Base-by-base conservation (phyloP, 2,888 invertebrate genomes). In the Aleiodes alternator region DNA sequence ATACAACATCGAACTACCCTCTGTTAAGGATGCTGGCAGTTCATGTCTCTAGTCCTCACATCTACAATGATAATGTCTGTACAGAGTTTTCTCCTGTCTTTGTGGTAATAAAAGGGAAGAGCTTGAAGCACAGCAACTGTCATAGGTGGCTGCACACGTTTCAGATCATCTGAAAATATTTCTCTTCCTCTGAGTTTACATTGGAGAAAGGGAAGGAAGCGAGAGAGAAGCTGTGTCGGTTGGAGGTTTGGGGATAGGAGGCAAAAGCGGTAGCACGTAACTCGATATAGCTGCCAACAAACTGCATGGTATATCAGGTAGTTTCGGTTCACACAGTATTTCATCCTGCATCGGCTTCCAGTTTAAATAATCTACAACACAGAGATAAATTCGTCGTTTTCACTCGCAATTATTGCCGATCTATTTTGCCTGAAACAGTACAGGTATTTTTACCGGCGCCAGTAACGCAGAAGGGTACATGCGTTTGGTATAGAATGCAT, bases 271-370 rank as follows among this genome's bases (percentile, higher is more conserved):
- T 59, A 59, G 59, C 38, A 29, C 59, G 59, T 59, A 59, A 59
- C 59, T 38, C 59, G 59, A 59, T 59, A 59, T 34, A 59, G 38
- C 59, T 59, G 34, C 59, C 59, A 59, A 59, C 59, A 29, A 38
- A 14, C 38, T 57, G 29, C 9, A 23, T 57, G 31, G 57, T 31
- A 57, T 12, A 57, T 23, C 31, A 16, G 57, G 57, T 56, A 56
- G 34, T 7, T 29, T 11, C 3, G 57, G 31, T 3, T 6, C 29
- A 57, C 34, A 57, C 34, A 29, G 57, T n/a, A 8, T 29, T 23
- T 23, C 14, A 6, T 59, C n/a, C 59, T 29, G 9, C 14, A 51
- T n/a, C 8, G 34, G 59, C 31, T 34, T 59, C 29, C 29, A 31
- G 34, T 29, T 9, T 43, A 9, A 43, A 9, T 43, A 43, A 43